These are phyloP conservation scores for Caenorhabditis sinica DNA, from an alignment of 2,888 invertebrate genomes.

Conservation along the genomic window DNA sequence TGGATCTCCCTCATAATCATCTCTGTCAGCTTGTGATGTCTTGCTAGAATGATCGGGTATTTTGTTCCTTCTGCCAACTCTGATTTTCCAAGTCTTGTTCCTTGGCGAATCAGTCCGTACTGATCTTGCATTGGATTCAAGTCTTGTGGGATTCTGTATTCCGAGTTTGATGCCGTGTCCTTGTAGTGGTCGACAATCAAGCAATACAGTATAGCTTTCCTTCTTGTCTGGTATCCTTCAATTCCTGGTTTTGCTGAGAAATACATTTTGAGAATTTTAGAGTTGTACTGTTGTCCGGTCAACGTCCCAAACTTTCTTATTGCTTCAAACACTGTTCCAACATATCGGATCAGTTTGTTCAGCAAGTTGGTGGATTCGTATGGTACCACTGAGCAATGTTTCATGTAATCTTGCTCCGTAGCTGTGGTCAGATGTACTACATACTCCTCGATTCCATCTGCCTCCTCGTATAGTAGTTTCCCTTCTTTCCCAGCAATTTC, in stretches of 20 bases:
- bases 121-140: slow-evolving; percentile 3
- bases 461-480: not conserved
- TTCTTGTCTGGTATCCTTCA: not conserved
- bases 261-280: not conserved
- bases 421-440: not conserved
- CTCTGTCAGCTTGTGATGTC: slow-evolving; percentile 29
- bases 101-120: slow-evolving; percentile 10
- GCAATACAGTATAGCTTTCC: not conserved
- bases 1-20: slow-evolving; percentile 16
- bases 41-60: slow-evolving; percentile 8
- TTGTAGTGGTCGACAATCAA: slow-evolving; percentile 25
- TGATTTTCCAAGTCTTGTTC: slow-evolving; percentile 1
- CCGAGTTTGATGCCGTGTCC: not conserved
- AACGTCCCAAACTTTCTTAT: not conserved
- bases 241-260: not conserved
- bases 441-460: not conserved
- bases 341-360: not conserved
- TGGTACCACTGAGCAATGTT: not conserved
- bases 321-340: not conserved
- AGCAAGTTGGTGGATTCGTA: not conserved
- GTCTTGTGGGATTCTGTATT: not conserved
- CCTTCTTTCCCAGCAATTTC: slow-evolving; percentile 1
- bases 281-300: too few relatives aligned
- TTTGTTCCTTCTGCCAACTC: not conserved
- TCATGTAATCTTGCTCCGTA: not conserved